Percentiles rank a stretch among this genome's conserved stretches.
Evolutionary conservation across 2,113 vertebrate species (phyloP).

Genomic region (Phoenicopterus ruber): DNA sequence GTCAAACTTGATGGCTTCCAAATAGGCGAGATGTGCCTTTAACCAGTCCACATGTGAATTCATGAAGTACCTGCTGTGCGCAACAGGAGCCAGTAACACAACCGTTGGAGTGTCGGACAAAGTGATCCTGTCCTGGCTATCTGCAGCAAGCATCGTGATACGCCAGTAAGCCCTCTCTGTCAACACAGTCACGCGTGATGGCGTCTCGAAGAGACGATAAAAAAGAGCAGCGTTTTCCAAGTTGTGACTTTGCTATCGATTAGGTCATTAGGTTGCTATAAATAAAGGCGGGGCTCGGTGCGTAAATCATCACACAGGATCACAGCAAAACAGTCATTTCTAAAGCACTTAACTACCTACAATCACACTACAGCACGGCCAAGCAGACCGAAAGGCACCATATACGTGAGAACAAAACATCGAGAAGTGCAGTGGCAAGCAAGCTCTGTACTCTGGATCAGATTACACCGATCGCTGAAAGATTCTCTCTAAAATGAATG

Average conservation of each 20-base stretch:
- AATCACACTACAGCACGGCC: fast-evolving
- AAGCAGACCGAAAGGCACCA: not conserved
- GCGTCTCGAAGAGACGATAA: not conserved
- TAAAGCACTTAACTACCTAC: not conserved
- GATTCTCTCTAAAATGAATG: not conserved
- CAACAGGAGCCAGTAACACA: not conserved
- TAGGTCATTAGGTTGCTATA: not conserved
- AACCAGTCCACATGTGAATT: fast-evolving
- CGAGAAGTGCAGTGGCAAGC: not conserved
- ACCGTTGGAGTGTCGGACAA: fast-evolving
- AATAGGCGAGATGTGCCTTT: fast-evolving
- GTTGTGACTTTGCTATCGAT: fast-evolving
- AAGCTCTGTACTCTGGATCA: not conserved
- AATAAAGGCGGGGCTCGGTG: not conserved
- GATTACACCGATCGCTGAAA: not conserved
- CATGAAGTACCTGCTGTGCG: fast-evolving
- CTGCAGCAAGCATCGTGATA: not conserved
- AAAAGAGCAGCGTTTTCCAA: not conserved
- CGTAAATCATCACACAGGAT: not conserved
- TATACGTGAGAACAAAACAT: fast-evolving
- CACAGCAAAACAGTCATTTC: not conserved
- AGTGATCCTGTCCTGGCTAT: not conserved
- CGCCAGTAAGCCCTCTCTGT: not conserved
- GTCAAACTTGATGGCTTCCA: not conserved
- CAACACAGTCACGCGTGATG: not conserved